A percentile compares a stretch with the other conserved stretches of the same genome.
Conservation (phyloP, 1,140 invertebrate species). For the Chironomus striatipennis region DNA sequence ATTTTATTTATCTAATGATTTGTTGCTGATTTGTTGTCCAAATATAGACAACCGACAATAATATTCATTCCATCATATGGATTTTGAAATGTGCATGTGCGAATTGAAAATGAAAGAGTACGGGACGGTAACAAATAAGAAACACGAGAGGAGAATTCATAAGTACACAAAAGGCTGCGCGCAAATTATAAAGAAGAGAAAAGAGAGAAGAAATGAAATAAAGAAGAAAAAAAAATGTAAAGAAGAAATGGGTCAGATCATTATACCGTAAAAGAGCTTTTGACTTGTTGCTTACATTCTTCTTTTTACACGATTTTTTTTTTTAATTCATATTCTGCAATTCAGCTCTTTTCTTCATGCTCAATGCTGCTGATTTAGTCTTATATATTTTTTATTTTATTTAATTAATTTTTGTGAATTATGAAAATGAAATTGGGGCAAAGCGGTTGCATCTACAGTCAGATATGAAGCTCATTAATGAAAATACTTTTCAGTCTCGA, state of each 20-base stretch:
- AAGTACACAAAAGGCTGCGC: not conserved
- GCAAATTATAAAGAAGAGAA: not conserved
- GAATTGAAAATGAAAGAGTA: not conserved
- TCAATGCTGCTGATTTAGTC: not conserved
- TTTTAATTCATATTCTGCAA: not conserved
- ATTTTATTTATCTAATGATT: not conserved
- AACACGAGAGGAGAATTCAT: not conserved
- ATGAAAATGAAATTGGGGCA: too few relatives aligned
- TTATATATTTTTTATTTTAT: not conserved
- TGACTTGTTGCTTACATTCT: constrained; percentile 12
- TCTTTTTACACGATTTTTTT: not conserved
- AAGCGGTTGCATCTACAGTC: too few relatives aligned
- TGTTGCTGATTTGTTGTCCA: not conserved
- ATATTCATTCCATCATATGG: not conserved
- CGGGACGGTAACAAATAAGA: too few relatives aligned
- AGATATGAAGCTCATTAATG: too few relatives aligned
- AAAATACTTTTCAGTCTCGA: too few relatives aligned
- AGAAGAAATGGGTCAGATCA: constrained; percentile 7
- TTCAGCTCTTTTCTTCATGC: not conserved
- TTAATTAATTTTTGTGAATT: not conserved
- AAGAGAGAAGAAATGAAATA: not conserved
- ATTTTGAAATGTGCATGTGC: too few relatives aligned
- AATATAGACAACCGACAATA: not conserved
- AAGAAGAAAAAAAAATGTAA: constrained; percentile 4
- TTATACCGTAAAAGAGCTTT: constrained; percentile 8